phyloP scores from a whole-genome alignment of 2,797 vertebrate species.

The Austrolebias charrua region DNA sequence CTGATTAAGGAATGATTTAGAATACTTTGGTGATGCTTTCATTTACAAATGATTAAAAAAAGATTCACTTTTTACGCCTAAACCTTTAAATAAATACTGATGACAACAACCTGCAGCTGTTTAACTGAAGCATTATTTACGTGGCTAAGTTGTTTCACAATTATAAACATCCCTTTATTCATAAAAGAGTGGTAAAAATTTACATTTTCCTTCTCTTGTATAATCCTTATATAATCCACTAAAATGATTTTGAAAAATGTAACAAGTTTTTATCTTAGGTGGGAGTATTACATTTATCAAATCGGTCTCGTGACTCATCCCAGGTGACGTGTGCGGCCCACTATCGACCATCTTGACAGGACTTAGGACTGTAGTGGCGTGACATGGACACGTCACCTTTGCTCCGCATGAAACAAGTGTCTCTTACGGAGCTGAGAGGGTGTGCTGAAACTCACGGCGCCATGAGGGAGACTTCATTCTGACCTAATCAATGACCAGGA shows the following conservation, averaged over 20 bases:
- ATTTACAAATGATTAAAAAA: neutral
- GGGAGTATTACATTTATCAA: neutral
- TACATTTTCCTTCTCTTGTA: neutral
- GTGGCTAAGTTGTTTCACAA: neutral
- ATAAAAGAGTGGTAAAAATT: neutral
- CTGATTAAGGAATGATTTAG: too few species aligned
- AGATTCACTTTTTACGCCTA: too few species aligned
- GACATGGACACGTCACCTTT: constrained; percentile 33
- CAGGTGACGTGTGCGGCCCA: constrained; percentile 69
- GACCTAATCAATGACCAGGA: constrained; percentile 35
- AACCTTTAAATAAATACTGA: neutral
- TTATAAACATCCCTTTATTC: neutral
- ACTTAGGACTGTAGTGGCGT: constrained; percentile 69
- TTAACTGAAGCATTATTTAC: neutral
- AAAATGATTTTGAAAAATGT: neutral
- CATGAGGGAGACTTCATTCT: neutral
- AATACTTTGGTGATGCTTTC: neutral
- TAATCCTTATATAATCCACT: neutral
- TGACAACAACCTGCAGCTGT: neutral
- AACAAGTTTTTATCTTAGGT: neutral
- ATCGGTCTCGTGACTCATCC: constrained; percentile 26
- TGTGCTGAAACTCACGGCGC: constrained; percentile 10
- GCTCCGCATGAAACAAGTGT: constrained; percentile 53
- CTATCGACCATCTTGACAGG: constrained; percentile 56
- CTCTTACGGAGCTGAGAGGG: constrained; percentile 3